These are phyloP conservation scores for Aphis craccivora DNA, from an alignment of 1,140 invertebrate species.

Conservation along the genomic window DNA sequence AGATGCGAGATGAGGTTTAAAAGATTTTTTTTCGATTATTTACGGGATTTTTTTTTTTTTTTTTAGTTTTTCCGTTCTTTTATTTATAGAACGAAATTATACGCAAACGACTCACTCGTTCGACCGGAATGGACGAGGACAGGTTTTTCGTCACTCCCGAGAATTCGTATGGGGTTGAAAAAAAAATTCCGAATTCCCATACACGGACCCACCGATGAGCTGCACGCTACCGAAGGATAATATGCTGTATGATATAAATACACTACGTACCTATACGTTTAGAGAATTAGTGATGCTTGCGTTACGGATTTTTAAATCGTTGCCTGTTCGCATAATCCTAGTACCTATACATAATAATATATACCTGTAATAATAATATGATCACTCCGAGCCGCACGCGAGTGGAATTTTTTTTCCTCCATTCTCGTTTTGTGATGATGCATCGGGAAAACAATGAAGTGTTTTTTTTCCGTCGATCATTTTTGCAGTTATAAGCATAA, in stretches of 20 bases:
- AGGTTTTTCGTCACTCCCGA: conserved; percentile 1
- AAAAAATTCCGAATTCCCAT: neutral
- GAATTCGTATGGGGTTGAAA: neutral
- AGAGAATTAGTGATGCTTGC: neutral
- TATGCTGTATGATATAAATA: neutral
- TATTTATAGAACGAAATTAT: conserved; percentile 1
- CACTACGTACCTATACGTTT: neutral
- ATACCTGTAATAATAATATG: no score
- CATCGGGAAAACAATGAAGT: neutral
- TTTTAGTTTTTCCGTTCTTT: neutral
- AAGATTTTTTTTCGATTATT: neutral
- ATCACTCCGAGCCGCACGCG: neutral
- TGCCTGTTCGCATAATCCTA: neutral
- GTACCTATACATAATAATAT: no score
- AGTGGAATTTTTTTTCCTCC: neutral
- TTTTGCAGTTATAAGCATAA: neutral
- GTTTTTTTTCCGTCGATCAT: neutral
- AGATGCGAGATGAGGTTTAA: neutral
- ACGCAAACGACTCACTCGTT: neutral
- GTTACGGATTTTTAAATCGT: neutral
- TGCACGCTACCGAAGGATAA: neutral
- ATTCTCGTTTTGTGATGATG: neutral
- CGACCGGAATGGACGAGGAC: neutral
- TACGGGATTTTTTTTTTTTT: no score
- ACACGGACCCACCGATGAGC: neutral